Evolutionary conservation across 2,113 vertebrate genomes (phyloP).

Genomic region (Dunckerocampus dactyliophorus): DNA sequence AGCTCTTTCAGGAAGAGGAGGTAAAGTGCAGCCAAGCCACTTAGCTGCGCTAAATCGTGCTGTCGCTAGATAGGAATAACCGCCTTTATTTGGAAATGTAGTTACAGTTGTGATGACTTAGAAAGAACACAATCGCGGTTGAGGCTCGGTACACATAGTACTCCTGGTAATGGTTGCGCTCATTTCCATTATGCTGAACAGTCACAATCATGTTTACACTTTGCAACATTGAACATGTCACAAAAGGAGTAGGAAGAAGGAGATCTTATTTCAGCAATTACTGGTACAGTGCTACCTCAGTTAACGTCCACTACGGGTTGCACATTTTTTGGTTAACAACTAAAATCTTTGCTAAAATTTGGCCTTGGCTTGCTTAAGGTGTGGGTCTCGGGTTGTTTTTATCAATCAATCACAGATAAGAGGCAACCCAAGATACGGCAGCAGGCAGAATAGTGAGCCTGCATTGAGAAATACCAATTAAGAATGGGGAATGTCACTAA

Average conservation of each 20-base stretch:
- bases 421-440: constrained; percentile 11
- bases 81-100: constrained; percentile 9
- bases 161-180: no score
- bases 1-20: constrained; percentile 43
- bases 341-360: no score
- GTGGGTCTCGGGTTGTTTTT: constrained; percentile 12
- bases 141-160: not conserved
- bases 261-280: no score
- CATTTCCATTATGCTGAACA: no score
- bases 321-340: no score
- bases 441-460: constrained; percentile 17
- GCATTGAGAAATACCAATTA: constrained; percentile 59
- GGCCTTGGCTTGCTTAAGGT: no score
- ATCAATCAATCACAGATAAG: constrained; percentile 21
- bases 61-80: constrained; percentile 24
- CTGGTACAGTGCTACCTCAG: no score
- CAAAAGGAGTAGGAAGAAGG: no score
- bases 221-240: no score
- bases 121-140: not conserved
- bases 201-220: no score
- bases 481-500: constrained; percentile 45
- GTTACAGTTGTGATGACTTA: constrained; percentile 16
- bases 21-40: constrained; percentile 67
- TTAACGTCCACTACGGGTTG: no score
- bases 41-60: constrained; percentile 45